phyloP scores from a whole-genome alignment of 2,113 vertebrate genomes.

The Romanogobio albipinnatus region DNA sequence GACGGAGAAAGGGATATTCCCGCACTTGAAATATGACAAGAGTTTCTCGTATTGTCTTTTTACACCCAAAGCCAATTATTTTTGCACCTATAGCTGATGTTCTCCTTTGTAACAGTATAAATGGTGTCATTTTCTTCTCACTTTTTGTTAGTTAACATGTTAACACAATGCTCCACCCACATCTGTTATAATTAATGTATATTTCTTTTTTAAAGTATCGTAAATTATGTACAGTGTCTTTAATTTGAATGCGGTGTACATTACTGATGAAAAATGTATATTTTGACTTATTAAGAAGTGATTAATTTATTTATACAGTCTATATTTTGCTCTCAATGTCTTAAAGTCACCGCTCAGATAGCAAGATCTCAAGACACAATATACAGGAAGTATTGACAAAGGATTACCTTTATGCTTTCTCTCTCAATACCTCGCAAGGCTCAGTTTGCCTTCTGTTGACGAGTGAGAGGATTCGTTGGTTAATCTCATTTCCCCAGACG shows the following conservation, averaged over 20 bases:
- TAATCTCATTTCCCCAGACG: slow-evolving; percentile 10
- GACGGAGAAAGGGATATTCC: not conserved
- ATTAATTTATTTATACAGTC: not conserved
- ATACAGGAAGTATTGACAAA: not conserved
- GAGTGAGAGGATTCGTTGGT: not conserved
- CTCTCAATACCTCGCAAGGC: not conserved
- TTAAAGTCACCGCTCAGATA: not conserved
- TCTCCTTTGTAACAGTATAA: not conserved
- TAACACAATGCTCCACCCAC: not conserved
- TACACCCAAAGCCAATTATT: not conserved
- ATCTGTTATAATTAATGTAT: not conserved
- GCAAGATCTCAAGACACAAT: not conserved
- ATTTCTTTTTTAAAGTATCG: too few relatives aligned
- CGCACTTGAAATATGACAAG: not conserved
- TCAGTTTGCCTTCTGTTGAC: not conserved
- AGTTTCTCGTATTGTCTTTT: not conserved
- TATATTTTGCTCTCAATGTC: not conserved
- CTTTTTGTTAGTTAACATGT: not conserved
- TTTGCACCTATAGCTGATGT: not conserved
- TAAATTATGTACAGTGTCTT: too few relatives aligned
- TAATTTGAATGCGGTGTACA: not conserved
- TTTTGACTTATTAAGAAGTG: not conserved
- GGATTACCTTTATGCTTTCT: not conserved
- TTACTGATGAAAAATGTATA: not conserved
- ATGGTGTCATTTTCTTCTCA: not conserved